A percentile compares a stretch with the other conserved stretches of the same genome.
Evolutionary conservation across 53 echinoderm and acorn worm genomes (phyloP).

Genomic region (Zoroaster sp.): DNA sequence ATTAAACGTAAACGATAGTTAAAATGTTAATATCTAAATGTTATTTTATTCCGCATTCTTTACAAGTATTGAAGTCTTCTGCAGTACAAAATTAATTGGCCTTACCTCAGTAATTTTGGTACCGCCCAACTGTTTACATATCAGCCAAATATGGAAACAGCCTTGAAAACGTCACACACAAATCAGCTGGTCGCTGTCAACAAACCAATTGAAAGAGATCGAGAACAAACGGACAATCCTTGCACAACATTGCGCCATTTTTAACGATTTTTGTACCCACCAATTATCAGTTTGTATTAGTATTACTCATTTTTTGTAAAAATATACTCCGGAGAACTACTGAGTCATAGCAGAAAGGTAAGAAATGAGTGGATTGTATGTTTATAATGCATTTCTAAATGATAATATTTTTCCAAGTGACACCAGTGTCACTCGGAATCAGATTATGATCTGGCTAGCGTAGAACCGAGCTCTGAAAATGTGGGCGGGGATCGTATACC

Average conservation of each 20-base stretch:
- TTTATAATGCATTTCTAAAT: not conserved
- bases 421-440: not conserved
- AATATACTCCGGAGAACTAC: not conserved
- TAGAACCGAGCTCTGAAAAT: not conserved
- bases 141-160: not conserved
- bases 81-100: not conserved
- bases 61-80: not conserved
- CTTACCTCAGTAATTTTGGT: conserved; percentile 3
- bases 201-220: conserved; percentile 27
- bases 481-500: not conserved
- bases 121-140: conserved; percentile 47
- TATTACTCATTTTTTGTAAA: not conserved
- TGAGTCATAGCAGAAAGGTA: conserved; percentile 15
- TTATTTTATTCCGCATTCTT: no score
- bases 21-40: no score
- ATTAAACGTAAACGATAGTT: no score
- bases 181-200: conserved; percentile 69
- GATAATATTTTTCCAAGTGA: not conserved
- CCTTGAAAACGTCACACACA: conserved; percentile 47
- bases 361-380: not conserved
- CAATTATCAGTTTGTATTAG: not conserved
- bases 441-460: not conserved
- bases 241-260: conserved; percentile 64
- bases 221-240: conserved; percentile 1
- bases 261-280: conserved; percentile 26